Base-by-base conservation (phyloP, 2,888 invertebrate genomes). In the Pachliopta kotzebuea region DNA sequence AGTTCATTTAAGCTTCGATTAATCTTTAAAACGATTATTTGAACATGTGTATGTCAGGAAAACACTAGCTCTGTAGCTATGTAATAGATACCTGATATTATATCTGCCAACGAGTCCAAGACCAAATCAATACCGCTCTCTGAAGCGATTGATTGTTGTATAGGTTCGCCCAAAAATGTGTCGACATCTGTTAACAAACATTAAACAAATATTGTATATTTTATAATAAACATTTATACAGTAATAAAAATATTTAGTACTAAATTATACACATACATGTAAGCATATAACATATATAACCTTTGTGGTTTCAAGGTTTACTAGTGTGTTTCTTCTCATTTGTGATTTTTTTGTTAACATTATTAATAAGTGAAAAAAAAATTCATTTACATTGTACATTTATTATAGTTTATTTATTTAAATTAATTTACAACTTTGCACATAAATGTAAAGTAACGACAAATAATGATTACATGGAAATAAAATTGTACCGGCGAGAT, bases 111-210 rank as follows among this genome's bases (percentile, higher is more conserved):
- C 29, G 94, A 94, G 74, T 95, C 95, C 71, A 96, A 90, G 60
- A 95, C 96, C 61, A 95, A 90, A 79, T 96, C 96, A 63, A 96
- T 93, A 68, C 96, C 96, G 65, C 96, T 96, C 79, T 96, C 95
- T 24, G 92, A 89, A 23, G 95, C 93, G 71, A 96, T 92, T 75
- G 96, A 94, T 74, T 93, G 92, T 84, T 95, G 95, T 74, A 96
- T 95, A n/a, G 96, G 96, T 72, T 94, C 94, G 6, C 96, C 96
- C 58, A 96, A 88, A 70, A 96, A 90, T 60, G 93, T 91, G 75
- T 95, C 95, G 49, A 95, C 94, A 82, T 95, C 96, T 95, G 86
- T 61, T 77, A 78, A 68, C 64, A 60, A 72, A 72, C 20, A 50
- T 45, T 7, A 45, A 26, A 2, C n/a, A 49, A 26, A 49, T 49